phyloP scores from a whole-genome alignment of 2,888 invertebrate species.

The Dastarcus helophoroides region DNA sequence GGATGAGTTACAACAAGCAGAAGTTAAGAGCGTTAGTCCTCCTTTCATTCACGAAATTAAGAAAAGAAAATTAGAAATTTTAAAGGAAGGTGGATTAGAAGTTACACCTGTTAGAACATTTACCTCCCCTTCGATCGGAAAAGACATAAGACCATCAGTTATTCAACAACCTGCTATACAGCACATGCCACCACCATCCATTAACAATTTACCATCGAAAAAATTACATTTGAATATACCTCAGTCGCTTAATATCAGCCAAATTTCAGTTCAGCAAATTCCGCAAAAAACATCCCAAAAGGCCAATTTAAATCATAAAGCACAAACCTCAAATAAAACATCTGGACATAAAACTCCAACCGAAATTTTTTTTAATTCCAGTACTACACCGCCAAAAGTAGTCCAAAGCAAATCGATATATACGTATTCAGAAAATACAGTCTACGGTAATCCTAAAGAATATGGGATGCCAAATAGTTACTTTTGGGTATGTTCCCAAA shows the following conservation, averaged over 20 bases:
- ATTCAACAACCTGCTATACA: constrained; percentile 25
- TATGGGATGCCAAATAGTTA: constrained; percentile 47
- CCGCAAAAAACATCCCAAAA: constrained; percentile 5
- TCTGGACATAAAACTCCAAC: constrained; percentile 19
- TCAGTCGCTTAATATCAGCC: constrained; percentile 24
- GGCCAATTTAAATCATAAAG: too few relatives aligned
- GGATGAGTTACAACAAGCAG: too few relatives aligned
- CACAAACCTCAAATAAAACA: constrained; percentile 21
- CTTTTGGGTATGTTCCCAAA: constrained; percentile 34
- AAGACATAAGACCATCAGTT: constrained; percentile 29
- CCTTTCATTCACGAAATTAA: constrained; percentile 38
- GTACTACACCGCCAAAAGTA: constrained; percentile 41
- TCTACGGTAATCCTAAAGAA: constrained; percentile 65
- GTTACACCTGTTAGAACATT: constrained; percentile 51
- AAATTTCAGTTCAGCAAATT: constrained; percentile 14
- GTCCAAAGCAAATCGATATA: constrained; percentile 55
- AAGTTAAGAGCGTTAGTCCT: too few relatives aligned
- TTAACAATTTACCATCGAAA: constrained; percentile 25
- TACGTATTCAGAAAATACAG: constrained; percentile 49
- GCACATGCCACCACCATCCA: constrained; percentile 26
- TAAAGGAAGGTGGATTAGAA: constrained; percentile 63
- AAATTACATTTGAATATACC: constrained; percentile 39
- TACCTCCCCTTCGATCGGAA: constrained; percentile 23
- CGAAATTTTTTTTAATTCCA: constrained; percentile 6
- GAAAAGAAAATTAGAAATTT: constrained; percentile 59